These are phyloP conservation scores for Danio albolineatus DNA, from an alignment of 2,797 vertebrate species.

Conservation along the genomic window DNA sequence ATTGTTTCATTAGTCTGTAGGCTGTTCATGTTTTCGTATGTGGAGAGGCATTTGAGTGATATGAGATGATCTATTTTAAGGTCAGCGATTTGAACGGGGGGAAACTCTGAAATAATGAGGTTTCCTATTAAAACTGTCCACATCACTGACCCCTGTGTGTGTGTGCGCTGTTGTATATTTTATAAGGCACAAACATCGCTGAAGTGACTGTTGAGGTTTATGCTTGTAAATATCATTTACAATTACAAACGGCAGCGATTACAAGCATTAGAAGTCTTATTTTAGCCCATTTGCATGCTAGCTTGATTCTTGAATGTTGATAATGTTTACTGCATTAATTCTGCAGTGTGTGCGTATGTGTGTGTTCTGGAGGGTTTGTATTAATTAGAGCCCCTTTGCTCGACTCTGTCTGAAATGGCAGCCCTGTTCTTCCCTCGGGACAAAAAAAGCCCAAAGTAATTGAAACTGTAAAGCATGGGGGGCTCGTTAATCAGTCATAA, in stretches of 20 bases:
- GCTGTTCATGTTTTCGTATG: neutral
- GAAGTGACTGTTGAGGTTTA: neutral
- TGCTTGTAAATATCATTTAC: constrained; percentile 6
- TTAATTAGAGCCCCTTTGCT: constrained; percentile 31
- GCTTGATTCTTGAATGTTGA: constrained; percentile 4
- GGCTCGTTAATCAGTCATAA: constrained; percentile 45
- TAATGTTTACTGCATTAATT: constrained; percentile 22
- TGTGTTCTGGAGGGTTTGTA: constrained; percentile 16
- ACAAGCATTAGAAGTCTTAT: constrained; percentile 14
- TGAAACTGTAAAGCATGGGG: constrained; percentile 38
- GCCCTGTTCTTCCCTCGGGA: constrained; percentile 26
- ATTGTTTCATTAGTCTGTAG: neutral
- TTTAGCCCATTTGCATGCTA: constrained; percentile 8
- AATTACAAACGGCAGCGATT: neutral
- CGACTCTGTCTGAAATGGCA: constrained; percentile 34
- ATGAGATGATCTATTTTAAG: constrained; percentile 22
- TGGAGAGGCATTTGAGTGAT: neutral
- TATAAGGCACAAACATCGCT: neutral
- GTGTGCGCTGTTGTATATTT: neutral
- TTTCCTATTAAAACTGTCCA: constrained; percentile 41
- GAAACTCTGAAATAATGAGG: constrained; percentile 23
- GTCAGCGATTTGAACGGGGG: constrained; percentile 15
- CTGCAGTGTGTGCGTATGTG: neutral
- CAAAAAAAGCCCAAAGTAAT: constrained; percentile 34
- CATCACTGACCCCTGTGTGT: constrained; percentile 10